A percentile compares a stretch with the other conserved stretches of the same genome.
These are phyloP conservation scores for Microplitis deprimator DNA, from an alignment of 2,888 invertebrate species.

Conservation along the genomic window DNA sequence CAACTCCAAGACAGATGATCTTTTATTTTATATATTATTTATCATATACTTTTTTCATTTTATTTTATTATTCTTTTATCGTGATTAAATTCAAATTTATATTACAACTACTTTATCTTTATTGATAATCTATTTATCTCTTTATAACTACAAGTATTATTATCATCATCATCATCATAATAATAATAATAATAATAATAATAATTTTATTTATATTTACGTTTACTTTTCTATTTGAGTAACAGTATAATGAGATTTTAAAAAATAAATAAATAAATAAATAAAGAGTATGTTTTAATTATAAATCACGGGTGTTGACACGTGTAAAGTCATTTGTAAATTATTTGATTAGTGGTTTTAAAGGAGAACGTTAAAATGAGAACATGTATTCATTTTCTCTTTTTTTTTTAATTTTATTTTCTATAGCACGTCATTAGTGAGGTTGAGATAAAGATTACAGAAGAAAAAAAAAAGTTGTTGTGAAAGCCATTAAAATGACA, in stretches of 20 bases:
- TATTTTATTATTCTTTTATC: constrained; percentile 23
- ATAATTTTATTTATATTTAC: neutral
- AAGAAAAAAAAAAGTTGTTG: constrained; percentile 4
- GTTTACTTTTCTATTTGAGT: neutral
- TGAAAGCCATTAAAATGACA: constrained; percentile 7
- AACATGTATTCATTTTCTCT: constrained; percentile 7
- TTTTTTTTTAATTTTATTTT: constrained; percentile 5
- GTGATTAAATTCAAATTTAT: constrained; percentile 36
- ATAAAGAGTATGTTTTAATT: constrained; percentile 1
- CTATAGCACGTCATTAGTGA: constrained; percentile 3
- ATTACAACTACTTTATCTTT: constrained; percentile 30
- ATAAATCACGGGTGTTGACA: constrained; percentile 7
- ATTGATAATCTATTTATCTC: constrained; percentile 24
- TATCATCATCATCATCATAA: neutral
- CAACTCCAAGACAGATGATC: constrained; percentile 38
- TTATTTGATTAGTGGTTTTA: constrained; percentile 1
- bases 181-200: neutral
- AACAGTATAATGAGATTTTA: neutral
- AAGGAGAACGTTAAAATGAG: constrained; percentile 8
- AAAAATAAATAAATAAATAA: neutral
- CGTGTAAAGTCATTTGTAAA: constrained; percentile 5
- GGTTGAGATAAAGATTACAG: neutral
- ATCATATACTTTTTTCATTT: constrained; percentile 28
- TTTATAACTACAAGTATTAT: constrained; percentile 20
- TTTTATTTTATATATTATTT: constrained; percentile 40